Conservation (phyloP, 2,888 invertebrate species). For the Microctonus aethiopoides region DNA sequence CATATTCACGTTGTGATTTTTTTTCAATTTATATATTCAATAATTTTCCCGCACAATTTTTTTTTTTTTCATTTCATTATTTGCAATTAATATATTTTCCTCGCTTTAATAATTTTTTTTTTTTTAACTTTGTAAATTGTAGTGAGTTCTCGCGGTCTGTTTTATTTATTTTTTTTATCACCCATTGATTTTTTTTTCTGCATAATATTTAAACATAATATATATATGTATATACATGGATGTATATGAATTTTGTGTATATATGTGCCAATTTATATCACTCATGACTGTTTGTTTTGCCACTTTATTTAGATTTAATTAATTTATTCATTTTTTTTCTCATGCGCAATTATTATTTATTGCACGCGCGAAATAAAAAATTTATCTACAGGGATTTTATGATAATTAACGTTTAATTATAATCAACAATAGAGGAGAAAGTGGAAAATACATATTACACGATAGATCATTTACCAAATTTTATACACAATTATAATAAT, state of each 20-base stretch:
- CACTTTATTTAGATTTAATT: constrained; percentile 7
- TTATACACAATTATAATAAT: constrained; percentile 49
- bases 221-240: no score
- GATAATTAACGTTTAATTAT: constrained; percentile 35
- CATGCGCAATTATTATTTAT: constrained; percentile 33
- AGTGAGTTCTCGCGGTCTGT: constrained; percentile 5
- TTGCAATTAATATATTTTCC: neutral
- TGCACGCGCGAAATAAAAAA: constrained; percentile 53
- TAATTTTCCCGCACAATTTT: neutral
- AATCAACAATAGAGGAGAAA: constrained; percentile 33
- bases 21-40: neutral
- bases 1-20: constrained; percentile 27
- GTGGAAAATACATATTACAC: constrained; percentile 57
- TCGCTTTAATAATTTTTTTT: neutral
- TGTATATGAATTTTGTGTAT: constrained; percentile 35
- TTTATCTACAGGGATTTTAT: constrained; percentile 53
- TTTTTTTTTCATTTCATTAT: no score
- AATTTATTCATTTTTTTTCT: neutral
- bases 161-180: constrained; percentile 8
- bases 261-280: constrained; percentile 19
- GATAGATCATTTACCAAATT: constrained; percentile 45
- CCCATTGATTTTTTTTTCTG: constrained; percentile 3
- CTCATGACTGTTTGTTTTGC: neutral
- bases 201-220: constrained; percentile 14
- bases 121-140: constrained; percentile 10